Evolutionary conservation across 2,797 vertebrate species (phyloP).

Genomic region (Vultur gryphus): DNA sequence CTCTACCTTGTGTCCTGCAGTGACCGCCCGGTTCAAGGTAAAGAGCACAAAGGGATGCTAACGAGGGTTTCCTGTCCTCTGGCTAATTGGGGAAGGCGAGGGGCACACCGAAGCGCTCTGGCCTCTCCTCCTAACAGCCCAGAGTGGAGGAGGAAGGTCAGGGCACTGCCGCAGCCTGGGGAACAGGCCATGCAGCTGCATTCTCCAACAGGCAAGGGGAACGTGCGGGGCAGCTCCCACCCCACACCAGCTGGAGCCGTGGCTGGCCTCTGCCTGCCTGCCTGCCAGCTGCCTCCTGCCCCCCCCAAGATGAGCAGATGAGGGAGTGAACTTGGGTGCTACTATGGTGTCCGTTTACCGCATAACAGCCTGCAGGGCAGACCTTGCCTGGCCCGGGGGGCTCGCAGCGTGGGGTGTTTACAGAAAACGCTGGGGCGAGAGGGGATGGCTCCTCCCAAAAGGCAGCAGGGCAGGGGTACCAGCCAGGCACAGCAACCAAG

Average conservation of each 20-base stretch:
- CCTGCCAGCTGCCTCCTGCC: neutral
- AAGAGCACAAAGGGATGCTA: neutral
- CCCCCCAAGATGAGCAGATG: neutral
- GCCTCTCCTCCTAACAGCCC: neutral
- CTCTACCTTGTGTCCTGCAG: neutral
- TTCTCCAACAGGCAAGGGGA: neutral
- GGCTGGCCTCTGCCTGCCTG: neutral
- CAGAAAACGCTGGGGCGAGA: neutral
- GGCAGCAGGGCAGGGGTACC: neutral
- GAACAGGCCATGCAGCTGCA: neutral
- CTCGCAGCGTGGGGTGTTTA: rapidly evolving
- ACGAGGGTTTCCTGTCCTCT: neutral
- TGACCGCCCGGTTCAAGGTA: neutral
- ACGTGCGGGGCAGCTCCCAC: neutral
- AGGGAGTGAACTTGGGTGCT: neutral
- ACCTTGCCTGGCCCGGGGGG: neutral
- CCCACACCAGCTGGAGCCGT: neutral
- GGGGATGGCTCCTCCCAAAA: neutral
- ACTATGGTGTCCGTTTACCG: neutral
- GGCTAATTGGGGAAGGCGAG: neutral
- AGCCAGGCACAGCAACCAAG: neutral
- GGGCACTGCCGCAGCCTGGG: no score
- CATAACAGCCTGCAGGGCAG: neutral
- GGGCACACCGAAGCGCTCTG: rapidly evolving
- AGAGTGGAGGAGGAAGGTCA: neutral